A percentile compares a stretch with the other conserved stretches of the same genome.
phyloP scores from a whole-genome alignment of 2,113 vertebrate species.

The Hyaena hyaena region DNA sequence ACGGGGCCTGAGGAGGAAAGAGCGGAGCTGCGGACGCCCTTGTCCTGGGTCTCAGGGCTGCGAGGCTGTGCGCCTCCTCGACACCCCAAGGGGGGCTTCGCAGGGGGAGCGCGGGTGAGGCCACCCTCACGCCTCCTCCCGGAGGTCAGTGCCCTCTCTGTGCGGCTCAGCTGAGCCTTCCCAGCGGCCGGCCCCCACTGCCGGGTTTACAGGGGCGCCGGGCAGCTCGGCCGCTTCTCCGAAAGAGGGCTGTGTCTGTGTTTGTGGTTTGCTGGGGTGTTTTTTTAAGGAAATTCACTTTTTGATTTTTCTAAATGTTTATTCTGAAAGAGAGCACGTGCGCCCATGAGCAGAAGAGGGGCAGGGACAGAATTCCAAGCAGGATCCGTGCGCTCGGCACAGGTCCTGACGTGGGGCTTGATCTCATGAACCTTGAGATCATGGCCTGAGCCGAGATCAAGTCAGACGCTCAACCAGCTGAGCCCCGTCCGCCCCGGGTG shows the following conservation, averaged over 20 bases:
- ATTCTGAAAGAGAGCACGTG: too few relatives aligned
- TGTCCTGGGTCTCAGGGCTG: background rate
- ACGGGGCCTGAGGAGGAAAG: background rate
- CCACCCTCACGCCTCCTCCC: background rate
- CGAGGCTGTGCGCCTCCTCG: background rate
- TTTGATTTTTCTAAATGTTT: background rate
- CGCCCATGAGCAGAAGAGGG: too few relatives aligned
- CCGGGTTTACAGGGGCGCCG: background rate
- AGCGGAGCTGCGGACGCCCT: background rate
- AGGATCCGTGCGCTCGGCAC: too few relatives aligned
- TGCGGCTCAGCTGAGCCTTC: background rate
- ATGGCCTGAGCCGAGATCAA: too few relatives aligned
- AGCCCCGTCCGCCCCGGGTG: too few relatives aligned
- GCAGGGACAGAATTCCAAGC: too few relatives aligned
- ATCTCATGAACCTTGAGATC: too few relatives aligned
- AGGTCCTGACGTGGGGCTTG: too few relatives aligned
- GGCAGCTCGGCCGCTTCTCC: background rate
- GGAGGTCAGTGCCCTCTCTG: background rate
- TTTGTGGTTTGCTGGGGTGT: background rate
- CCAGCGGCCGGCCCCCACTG: background rate
- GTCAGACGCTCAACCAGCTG: too few relatives aligned
- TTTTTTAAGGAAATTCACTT: background rate
- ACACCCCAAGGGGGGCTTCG: background rate
- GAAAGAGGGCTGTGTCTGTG: background rate
- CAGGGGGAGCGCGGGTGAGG: too few relatives aligned